phyloP scores from a whole-genome alignment of 2,797 vertebrate species.

The Cephalopachus bancanus region DNA sequence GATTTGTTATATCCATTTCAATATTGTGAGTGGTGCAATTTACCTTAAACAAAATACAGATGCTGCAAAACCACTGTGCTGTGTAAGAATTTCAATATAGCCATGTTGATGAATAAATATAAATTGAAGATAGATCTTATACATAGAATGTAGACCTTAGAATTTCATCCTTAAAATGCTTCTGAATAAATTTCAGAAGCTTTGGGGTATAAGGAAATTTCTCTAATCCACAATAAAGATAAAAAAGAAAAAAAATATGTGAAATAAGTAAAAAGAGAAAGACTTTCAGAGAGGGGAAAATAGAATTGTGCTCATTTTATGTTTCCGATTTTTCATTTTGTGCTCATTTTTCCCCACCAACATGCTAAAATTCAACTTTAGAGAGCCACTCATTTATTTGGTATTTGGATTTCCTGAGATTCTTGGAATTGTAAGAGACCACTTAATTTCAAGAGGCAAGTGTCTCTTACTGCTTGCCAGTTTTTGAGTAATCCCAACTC shows the following conservation, averaged over 20 bases:
- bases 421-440: not conserved
- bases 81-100: not conserved
- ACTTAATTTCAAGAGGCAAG: slow-evolving; percentile 9
- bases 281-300: not conserved
- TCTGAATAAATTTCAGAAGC: not conserved
- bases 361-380: not conserved
- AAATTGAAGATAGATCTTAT: not conserved
- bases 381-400: not conserved
- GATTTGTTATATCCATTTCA: not conserved
- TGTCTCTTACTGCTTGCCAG: not conserved
- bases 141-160: not conserved
- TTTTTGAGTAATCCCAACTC: not conserved
- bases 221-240: not conserved
- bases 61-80: not conserved
- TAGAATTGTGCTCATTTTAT: not conserved
- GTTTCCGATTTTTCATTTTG: slow-evolving; percentile 26
- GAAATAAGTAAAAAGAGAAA: not conserved
- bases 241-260: not conserved
- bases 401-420: not conserved
- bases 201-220: not conserved
- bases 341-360: not conserved
- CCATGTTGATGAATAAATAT: not conserved
- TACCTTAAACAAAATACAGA: slow-evolving; percentile 20
- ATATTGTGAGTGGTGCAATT: not conserved
- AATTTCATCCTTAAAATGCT: slow-evolving; percentile 16